Evolutionary conservation across 2,113 vertebrate species (phyloP), one percentile per base, ranked within the genome.

Genomic region (Chauna torquata): DNA sequence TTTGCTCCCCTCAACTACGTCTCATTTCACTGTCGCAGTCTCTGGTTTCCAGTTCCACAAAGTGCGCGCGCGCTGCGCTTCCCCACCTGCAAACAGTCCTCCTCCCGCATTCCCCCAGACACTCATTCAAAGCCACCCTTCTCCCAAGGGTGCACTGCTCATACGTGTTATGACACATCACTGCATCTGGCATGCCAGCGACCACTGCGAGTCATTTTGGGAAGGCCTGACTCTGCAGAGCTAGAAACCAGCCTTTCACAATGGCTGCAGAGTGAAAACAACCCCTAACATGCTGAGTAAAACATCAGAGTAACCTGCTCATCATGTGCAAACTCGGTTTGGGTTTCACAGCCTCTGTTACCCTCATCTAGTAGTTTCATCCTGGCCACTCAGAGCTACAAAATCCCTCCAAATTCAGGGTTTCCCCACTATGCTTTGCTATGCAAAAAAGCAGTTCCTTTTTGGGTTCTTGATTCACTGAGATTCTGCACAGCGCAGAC

Each of bases 381-480:
- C 77, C 64, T 54, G 64, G 71, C 65, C 0, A 1, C 71, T 91
- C 82, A 90, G 82, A 44, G 0, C 70, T 82, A 95, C 94, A 95
- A 93, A 95, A 77, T 78, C 72, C 65, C 65, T 97, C 27, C 38
- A 44, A 50, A 72, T 28, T 3, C 0, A 54, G 95, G 88, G 70
- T 9, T 95, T 96, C 89, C 95, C 91, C 91, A 18, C 40, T 70
- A 45, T 6, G 71, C 61, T 96, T 89, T 85, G 62, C 85, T 94
- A 96, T 93, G 93, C 93, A 97, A 97, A 96, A 88, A 90, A 32
- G 3, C 62, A 88, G 90, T 82, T 95, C 55, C 78, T 89, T 94
- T 94, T 88, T 40, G 57, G 80, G 85, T 92, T 86, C 40, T 90
- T 64, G 27, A 1, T 12, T 52, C 74, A 55, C 38, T n/a, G 27